Evolutionary conservation across 1,140 invertebrate genomes (phyloP).

Genomic region (Monomorium pharaonis): DNA sequence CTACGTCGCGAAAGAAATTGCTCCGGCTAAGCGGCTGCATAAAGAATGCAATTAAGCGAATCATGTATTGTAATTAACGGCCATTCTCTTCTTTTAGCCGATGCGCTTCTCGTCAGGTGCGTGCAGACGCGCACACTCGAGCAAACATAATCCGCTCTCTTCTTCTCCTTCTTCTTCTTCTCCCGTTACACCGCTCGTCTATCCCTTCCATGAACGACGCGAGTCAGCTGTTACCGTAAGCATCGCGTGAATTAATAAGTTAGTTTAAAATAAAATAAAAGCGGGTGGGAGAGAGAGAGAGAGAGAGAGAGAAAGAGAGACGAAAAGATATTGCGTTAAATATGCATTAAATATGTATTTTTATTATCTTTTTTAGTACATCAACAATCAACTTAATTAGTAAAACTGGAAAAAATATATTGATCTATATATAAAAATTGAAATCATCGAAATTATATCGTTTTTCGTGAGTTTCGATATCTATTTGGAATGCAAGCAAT

Average conservation of each 20-base stretch:
- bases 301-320: background rate
- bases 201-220: background rate
- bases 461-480: conserved; percentile 16
- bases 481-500: background rate
- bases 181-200: conserved; percentile 5
- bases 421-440: background rate
- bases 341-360: background rate
- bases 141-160: conserved; percentile 65
- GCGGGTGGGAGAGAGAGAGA: background rate
- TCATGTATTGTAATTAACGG: conserved; percentile 78
- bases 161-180: background rate
- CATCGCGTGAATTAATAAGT: conserved; percentile 41
- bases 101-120: conserved; percentile 67
- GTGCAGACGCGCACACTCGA: conserved; percentile 65
- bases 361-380: background rate
- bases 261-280: conserved; percentile 31
- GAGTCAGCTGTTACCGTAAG: conserved; percentile 46
- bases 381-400: background rate
- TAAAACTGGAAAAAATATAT: background rate
- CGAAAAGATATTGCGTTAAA: background rate
- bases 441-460: conserved; percentile 4
- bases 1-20: conserved; percentile 71
- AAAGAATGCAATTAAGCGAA: conserved; percentile 80
- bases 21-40: conserved; percentile 69
- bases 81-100: conserved; percentile 70